A percentile compares a stretch with the other conserved stretches of the same genome.
Conservation (phyloP, 2,888 invertebrate genomes). For the Rhagonycha lutea region DNA sequence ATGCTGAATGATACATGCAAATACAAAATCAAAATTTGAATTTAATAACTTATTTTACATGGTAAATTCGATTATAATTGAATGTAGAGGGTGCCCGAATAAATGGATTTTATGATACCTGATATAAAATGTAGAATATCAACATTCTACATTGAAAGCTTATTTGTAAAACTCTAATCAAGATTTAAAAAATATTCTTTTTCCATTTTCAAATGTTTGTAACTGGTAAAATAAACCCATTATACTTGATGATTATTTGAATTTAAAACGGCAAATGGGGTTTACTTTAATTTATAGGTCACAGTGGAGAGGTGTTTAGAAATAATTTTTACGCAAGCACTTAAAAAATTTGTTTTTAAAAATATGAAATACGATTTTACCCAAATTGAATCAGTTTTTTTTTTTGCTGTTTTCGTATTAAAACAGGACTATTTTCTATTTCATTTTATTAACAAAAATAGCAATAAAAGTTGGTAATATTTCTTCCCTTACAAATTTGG, state of each 20-base stretch:
- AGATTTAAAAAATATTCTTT: background rate
- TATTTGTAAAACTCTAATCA: background rate
- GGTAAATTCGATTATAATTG: slow-evolving; percentile 28
- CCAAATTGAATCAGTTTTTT: background rate
- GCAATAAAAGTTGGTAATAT: slow-evolving; percentile 19
- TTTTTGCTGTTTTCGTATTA: background rate
- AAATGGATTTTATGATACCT: slow-evolving; percentile 25
- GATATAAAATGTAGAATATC: slow-evolving; percentile 13
- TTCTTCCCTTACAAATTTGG: slow-evolving; percentile 15
- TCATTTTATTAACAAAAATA: background rate
- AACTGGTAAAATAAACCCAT: background rate
- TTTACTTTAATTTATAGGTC: background rate
- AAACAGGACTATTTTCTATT: background rate
- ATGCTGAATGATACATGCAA: slow-evolving; percentile 15
- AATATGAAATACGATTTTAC: background rate
- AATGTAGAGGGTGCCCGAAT: slow-evolving; percentile 20
- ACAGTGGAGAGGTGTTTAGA: background rate
- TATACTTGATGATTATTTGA: background rate
- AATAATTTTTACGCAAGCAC: background rate
- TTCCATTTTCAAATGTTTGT: background rate
- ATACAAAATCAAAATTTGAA: slow-evolving; percentile 22
- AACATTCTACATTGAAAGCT: slow-evolving; percentile 5
- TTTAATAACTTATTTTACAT: slow-evolving; percentile 27
- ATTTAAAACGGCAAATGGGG: background rate
- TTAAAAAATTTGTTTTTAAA: background rate